Percentiles rank a stretch among this genome's conserved stretches.
These are phyloP conservation scores for Catalaphyllia jardinei DNA, from an alignment of 64 coral and sea anemone species.

Conservation along the genomic window DNA sequence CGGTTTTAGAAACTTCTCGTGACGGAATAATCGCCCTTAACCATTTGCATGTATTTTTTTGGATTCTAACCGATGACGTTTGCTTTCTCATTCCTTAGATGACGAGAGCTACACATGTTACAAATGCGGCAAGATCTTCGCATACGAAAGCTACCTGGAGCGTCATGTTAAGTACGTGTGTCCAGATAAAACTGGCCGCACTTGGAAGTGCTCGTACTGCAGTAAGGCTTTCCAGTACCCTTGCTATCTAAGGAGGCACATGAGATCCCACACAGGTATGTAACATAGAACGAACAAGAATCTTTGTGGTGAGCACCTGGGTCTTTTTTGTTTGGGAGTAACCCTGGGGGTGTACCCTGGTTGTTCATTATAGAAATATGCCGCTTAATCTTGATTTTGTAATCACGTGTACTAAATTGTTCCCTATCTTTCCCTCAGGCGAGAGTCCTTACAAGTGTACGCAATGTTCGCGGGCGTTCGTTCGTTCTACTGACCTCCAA, in stretches of 20 bases:
- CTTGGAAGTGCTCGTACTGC: conserved; percentile 97
- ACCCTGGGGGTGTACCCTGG: no score
- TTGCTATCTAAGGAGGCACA: conserved; percentile 94
- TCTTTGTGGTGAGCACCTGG: no score
- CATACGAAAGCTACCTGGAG: conserved; percentile 94
- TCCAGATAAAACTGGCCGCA: conserved; percentile 97
- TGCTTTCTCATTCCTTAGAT: conserved; percentile 49
- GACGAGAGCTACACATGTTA: conserved; percentile 98
- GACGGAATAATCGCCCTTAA: no score
- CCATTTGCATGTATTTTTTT: background rate
- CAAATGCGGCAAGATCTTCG: conserved; percentile 99
- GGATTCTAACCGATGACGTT: background rate
- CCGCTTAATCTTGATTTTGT: no score
- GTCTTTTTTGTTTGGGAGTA: no score
- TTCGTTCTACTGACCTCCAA: conserved; percentile 97
- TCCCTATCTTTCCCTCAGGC: conserved; percentile 43
- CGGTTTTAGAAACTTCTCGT: no score
- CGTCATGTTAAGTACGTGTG: conserved; percentile 99
- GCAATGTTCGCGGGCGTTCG: conserved; percentile 96
- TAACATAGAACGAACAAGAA: background rate
- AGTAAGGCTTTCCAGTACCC: conserved; percentile 98
- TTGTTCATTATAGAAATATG: no score
- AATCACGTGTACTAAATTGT: background rate
- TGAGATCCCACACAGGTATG: conserved; percentile 98
- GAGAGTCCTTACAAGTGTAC: conserved; percentile 99